These are phyloP conservation scores for Stenchaetothrips biformis DNA, from an alignment of 2,888 invertebrate genomes.

Conservation along the genomic window DNA sequence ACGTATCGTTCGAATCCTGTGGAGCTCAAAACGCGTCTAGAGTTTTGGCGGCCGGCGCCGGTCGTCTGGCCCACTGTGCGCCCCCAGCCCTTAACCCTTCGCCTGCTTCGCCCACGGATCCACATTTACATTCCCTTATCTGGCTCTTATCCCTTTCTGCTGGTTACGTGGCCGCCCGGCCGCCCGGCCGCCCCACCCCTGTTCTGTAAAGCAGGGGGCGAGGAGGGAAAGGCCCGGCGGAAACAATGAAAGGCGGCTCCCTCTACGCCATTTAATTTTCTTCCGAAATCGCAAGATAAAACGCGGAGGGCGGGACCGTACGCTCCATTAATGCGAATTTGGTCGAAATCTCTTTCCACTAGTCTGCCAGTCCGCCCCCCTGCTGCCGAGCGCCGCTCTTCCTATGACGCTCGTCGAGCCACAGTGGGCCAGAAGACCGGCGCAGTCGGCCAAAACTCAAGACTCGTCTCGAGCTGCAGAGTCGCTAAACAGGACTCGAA, in stretches of 20 bases:
- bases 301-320: conserved; percentile 8
- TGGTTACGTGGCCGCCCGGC: neutral
- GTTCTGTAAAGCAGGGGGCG: neutral
- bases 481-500: too few relatives aligned
- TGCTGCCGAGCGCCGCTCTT: too few relatives aligned
- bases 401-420: too few relatives aligned
- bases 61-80: neutral
- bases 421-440: too few relatives aligned
- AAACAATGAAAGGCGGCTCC: conserved; percentile 17
- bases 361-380: too few relatives aligned
- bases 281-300: conserved; percentile 22
- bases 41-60: too few relatives aligned
- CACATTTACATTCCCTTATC: conserved; percentile 24
- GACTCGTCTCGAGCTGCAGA: too few relatives aligned
- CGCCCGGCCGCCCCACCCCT: neutral
- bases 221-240: neutral
- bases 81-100: conserved; percentile 13
- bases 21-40: too few relatives aligned
- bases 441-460: too few relatives aligned
- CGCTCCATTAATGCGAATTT: conserved; percentile 23
- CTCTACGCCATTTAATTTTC: conserved; percentile 23
- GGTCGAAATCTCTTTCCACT: conserved; percentile 5
- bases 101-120: neutral
- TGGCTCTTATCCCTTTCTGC: conserved; percentile 15
- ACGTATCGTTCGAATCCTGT: too few relatives aligned